phyloP scores from a whole-genome alignment of 2,888 invertebrate genomes.

The Troides aeacus region DNA sequence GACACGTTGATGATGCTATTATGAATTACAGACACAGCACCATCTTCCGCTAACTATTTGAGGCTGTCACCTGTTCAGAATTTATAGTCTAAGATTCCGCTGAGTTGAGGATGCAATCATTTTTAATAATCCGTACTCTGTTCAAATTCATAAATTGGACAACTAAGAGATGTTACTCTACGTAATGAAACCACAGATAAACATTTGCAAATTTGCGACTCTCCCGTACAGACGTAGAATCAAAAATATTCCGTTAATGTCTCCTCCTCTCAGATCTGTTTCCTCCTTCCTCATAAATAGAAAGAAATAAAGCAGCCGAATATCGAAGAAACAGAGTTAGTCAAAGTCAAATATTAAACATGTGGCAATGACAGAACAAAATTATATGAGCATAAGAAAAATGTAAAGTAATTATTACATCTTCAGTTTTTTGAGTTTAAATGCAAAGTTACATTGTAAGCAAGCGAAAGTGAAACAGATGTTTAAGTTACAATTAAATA shows the following conservation, averaged over 20 bases:
- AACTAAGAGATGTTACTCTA: too few relatives aligned
- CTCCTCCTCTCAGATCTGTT: too few relatives aligned
- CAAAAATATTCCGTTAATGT: too few relatives aligned
- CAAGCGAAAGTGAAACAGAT: conserved; percentile 18
- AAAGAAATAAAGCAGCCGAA: not conserved
- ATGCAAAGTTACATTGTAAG: conserved; percentile 22
- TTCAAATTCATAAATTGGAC: too few relatives aligned
- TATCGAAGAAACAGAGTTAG: not conserved
- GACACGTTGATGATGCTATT: conserved; percentile 14
- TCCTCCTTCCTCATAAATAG: not conserved
- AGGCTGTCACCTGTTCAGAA: conserved; percentile 13
- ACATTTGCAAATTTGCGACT: too few relatives aligned
- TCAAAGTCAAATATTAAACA: not conserved
- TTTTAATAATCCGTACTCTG: not conserved
- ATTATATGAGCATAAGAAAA: conserved; percentile 1
- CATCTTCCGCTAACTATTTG: conserved; percentile 6
- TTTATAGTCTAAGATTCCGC: not conserved
- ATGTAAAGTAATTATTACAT: conserved; percentile 3
- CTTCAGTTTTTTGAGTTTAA: conserved; percentile 2
- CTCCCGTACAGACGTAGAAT: too few relatives aligned
- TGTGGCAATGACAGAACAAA: not conserved
- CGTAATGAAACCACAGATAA: too few relatives aligned
- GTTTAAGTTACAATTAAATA: conserved; percentile 18
- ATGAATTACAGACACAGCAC: conserved; percentile 5
- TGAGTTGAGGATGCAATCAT: not conserved